Conservation (phyloP, 2,888 invertebrate species). For the Molorchus minor region DNA sequence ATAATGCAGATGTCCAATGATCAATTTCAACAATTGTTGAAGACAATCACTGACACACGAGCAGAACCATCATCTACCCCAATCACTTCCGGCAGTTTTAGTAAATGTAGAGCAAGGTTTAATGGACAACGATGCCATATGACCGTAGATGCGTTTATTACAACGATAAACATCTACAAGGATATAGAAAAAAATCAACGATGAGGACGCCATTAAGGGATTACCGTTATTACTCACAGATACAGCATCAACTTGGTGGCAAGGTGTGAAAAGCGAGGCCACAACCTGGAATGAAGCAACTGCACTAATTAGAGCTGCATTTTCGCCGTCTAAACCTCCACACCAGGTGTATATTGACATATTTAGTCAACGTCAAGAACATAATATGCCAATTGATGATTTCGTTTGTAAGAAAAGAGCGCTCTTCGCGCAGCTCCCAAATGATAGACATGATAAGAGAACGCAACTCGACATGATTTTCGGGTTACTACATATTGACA, state of each 20-base stretch:
- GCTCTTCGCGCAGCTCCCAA: slow-evolving; percentile 34
- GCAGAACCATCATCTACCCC: not conserved
- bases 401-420: slow-evolving; percentile 37
- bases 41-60: not conserved
- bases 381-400: slow-evolving; percentile 17
- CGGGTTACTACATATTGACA: slow-evolving; percentile 23
- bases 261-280: slow-evolving; percentile 26
- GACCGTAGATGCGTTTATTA: slow-evolving; percentile 36
- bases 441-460: slow-evolving; percentile 30
- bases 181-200: slow-evolving; percentile 27
- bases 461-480: slow-evolving; percentile 40
- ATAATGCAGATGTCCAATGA: not conserved
- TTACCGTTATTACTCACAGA: slow-evolving; percentile 32
- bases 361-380: slow-evolving; percentile 29
- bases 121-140: slow-evolving; percentile 8
- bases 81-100: slow-evolving; percentile 7
- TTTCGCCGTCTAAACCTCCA: slow-evolving; percentile 33
- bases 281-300: slow-evolving; percentile 32
- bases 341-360: slow-evolving; percentile 37
- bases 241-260: slow-evolving; percentile 33
- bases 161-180: slow-evolving; percentile 21
- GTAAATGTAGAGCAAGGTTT: slow-evolving; percentile 9
- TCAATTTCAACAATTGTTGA: not conserved
- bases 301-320: slow-evolving; percentile 27
- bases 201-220: slow-evolving; percentile 33